A percentile compares a stretch with the other conserved stretches of the same genome.
Conservation (phyloP, 2,888 invertebrate genomes). For the Scaptomyza polygonia region DNA sequence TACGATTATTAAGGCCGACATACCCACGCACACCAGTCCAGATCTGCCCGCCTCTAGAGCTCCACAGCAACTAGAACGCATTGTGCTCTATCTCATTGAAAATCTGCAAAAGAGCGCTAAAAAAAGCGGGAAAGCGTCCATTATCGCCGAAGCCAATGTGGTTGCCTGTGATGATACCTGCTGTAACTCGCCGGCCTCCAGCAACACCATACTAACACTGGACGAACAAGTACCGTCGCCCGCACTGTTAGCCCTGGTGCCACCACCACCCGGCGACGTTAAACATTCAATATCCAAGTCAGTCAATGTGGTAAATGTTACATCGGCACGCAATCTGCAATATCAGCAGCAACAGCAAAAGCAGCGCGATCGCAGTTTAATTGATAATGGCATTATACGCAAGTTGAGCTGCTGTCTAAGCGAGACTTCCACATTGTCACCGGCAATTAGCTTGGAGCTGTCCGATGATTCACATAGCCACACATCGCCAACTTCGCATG, state of each 20-base stretch:
- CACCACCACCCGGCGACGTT: constrained; percentile 83
- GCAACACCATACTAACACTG: constrained; percentile 31
- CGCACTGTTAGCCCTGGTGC: constrained; percentile 82
- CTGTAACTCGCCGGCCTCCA: constrained; percentile 48
- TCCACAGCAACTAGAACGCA: too few relatives aligned
- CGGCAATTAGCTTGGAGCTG: constrained; percentile 58
- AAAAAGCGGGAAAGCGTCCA: constrained; percentile 30
- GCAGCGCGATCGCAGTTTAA: constrained; percentile 9
- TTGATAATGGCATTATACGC: constrained; percentile 35
- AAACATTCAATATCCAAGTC: constrained; percentile 84
- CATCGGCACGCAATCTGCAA: too few relatives aligned
- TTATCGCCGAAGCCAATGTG: constrained; percentile 24
- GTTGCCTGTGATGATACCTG: constrained; percentile 46
- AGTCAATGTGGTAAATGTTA: constrained; percentile 83
- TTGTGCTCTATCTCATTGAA: too few relatives aligned
- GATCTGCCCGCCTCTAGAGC: too few relatives aligned
- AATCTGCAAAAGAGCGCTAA: constrained; percentile 83
- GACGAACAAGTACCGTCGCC: constrained; percentile 64
- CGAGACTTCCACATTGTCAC: constrained; percentile 66
- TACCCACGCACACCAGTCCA: too few relatives aligned
- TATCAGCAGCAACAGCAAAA: constrained; percentile 59
- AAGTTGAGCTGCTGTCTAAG: constrained; percentile 57
- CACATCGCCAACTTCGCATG: constrained; percentile 37
- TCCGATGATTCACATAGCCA: constrained; percentile 57
- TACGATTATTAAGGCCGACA: too few relatives aligned